phyloP scores from a whole-genome alignment of 2,888 invertebrate genomes.

The Phyto melanocephala region DNA sequence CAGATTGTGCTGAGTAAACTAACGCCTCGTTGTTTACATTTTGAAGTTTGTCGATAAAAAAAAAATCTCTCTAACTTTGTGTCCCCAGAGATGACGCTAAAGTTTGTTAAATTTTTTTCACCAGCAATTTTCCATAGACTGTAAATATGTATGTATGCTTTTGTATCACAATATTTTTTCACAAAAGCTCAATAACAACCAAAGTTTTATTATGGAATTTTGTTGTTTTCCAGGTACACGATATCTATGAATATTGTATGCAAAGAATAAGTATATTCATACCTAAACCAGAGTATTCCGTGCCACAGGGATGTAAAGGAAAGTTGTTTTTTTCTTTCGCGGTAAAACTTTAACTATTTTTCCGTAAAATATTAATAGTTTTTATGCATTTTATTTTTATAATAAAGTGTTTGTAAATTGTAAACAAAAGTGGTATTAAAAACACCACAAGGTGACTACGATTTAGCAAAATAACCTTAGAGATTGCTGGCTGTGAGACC shows the following conservation, averaged over 20 bases:
- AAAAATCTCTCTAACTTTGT: not conserved
- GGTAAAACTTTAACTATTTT: not conserved
- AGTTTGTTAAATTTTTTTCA: not conserved
- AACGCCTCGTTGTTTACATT: conserved; percentile 32
- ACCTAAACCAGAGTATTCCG: not conserved
- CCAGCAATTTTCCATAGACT: conserved; percentile 13
- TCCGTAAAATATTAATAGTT: not conserved
- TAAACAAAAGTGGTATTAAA: conserved; percentile 3
- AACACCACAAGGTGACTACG: conserved; percentile 1
- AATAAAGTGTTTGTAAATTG: conserved; percentile 13
- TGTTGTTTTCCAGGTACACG: not conserved
- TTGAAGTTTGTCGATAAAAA: not conserved
- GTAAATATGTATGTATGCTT: not conserved
- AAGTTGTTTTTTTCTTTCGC: not conserved
- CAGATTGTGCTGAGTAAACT: not conserved
- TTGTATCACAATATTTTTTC: conserved; percentile 3
- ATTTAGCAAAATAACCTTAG: not conserved
- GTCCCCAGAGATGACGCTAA: conserved; percentile 25
- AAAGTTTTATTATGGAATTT: conserved; percentile 25
- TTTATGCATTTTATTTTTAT: not conserved
- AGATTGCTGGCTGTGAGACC: not conserved
- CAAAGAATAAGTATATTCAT: not conserved
- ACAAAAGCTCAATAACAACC: conserved; percentile 36
- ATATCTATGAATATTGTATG: not conserved
- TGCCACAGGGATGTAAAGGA: not conserved